Evolutionary conservation across 1,140 invertebrate genomes (phyloP), one percentile per base, ranked within the genome.

Genomic region (Anadara kagoshimensis): DNA sequence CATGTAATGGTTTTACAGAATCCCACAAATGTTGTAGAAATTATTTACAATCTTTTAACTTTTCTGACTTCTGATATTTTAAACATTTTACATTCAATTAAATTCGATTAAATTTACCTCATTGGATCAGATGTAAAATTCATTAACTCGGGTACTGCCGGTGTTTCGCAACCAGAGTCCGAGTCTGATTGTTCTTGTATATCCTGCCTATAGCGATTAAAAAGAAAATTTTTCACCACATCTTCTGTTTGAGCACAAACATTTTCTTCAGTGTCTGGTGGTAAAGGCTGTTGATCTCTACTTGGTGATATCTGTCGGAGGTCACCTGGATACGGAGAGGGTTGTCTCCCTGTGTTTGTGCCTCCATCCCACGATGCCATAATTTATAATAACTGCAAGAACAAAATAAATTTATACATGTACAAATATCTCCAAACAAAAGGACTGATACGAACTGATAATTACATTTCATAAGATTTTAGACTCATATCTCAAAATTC

Each of bases 161-260:
- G 75, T n/a, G 64, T 62, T 1, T 44, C 20, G 16, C 75, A 72
- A 1, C 61, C 73, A 0, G 61, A 59, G 12, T 80, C 76, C 41
- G 67, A 66, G 43, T 71, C 58, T 16, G 51, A 56, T 22, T 76
- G n/a, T n/a, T n/a, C n/a, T n/a, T n/a, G 70, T 26, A 76, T 67
- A 51, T 83, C 80, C 65, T 80, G 70, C 10, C 68, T 62, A 47
- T 80, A 84, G 36, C 78, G 57, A 36, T 85, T 78, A 57, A 78
- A 83, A n/a, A 85, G 75, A 75, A 81, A 85, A 62, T 80, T 84
- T 44, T 63, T 68, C 26, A 85, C 80, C 5, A 85, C 71, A 58
- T 75, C 82, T 53, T 83, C 82, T 5, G 82, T 78, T 59, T 85
- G 75, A 12, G 73, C 69, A 20, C 67, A 43, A 10, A 85, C 83